phyloP scores from a whole-genome alignment of 2,888 invertebrate genomes.

The Lasioglossum leucozonium region DNA sequence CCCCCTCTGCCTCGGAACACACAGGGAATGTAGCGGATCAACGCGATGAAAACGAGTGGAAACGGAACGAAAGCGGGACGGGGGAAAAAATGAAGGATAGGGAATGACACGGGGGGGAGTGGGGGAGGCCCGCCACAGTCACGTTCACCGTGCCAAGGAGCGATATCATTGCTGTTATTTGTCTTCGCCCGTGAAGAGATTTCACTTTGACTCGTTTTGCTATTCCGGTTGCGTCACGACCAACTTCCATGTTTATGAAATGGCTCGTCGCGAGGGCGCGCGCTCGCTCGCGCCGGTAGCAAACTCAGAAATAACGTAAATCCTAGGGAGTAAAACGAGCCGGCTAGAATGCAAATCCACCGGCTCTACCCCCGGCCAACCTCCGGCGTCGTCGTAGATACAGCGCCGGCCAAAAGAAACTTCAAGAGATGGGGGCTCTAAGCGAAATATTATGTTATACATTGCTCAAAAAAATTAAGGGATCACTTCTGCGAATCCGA shows the following conservation, averaged over 20 bases:
- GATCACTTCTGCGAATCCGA: too few species aligned
- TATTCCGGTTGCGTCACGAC: constrained; percentile 72
- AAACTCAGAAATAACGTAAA: constrained; percentile 71
- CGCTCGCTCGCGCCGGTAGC: constrained; percentile 21
- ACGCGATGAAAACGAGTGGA: neutral
- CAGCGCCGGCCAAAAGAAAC: neutral
- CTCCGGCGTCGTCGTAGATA: neutral
- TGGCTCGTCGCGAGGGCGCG: constrained; percentile 54
- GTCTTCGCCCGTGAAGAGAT: constrained; percentile 63
- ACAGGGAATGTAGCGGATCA: neutral
- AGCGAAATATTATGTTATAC: neutral
- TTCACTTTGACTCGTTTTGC: constrained; percentile 69
- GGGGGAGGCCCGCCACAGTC: constrained; percentile 45
- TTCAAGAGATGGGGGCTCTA: too few species aligned
- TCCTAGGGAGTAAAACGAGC: constrained; percentile 62
- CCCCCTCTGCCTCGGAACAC: neutral
- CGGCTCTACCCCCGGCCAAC: constrained; percentile 50
- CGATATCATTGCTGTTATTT: constrained; percentile 68
- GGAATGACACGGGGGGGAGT: too few species aligned
- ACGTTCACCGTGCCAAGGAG: constrained; percentile 42
- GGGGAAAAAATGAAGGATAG: neutral
- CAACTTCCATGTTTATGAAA: constrained; percentile 76
- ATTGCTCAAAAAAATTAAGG: too few species aligned
- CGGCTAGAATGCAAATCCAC: constrained; percentile 69
- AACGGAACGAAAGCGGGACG: neutral